Evolutionary conservation across 2,113 vertebrate species (phyloP).

Genomic region (Syngnathus scovelli): DNA sequence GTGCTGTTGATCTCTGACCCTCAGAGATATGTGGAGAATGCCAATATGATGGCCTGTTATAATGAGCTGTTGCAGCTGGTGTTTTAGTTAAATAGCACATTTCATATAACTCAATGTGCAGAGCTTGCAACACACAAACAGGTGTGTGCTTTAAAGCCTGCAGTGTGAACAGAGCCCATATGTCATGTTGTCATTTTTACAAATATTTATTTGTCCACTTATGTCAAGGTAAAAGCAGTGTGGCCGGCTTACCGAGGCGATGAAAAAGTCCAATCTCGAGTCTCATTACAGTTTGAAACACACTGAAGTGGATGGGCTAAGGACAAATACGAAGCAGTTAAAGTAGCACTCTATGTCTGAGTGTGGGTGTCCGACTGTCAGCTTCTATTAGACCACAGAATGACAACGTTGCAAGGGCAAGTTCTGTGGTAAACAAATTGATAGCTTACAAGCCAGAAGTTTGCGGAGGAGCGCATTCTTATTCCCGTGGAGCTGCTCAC

Average conservation of each 20-base stretch:
- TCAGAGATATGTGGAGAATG: conserved; percentile 91
- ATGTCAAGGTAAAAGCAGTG: neutral
- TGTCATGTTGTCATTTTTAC: too few species aligned
- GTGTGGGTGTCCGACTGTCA: neutral
- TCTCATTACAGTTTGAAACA: conserved; percentile 1
- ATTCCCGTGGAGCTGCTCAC: neutral
- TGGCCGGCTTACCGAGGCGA: neutral
- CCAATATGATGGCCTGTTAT: conserved; percentile 92
- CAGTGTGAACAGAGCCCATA: neutral
- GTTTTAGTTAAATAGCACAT: too few species aligned
- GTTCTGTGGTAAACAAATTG: neutral
- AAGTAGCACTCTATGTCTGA: neutral
- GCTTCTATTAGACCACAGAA: neutral
- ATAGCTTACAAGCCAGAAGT: neutral
- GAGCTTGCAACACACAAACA: neutral
- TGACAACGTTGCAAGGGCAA: neutral
- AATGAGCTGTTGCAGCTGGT: conserved; percentile 90
- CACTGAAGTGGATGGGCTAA: conserved; percentile 2
- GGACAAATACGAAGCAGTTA: neutral
- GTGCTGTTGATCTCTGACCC: conserved; percentile 40
- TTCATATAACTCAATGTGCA: too few species aligned
- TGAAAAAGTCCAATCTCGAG: neutral
- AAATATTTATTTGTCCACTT: neutral
- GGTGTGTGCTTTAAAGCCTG: neutral
- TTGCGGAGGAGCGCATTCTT: neutral